These are phyloP conservation scores for Eupristina koningsbergeri DNA, from an alignment of 1,140 invertebrate species.

Conservation along the genomic window DNA sequence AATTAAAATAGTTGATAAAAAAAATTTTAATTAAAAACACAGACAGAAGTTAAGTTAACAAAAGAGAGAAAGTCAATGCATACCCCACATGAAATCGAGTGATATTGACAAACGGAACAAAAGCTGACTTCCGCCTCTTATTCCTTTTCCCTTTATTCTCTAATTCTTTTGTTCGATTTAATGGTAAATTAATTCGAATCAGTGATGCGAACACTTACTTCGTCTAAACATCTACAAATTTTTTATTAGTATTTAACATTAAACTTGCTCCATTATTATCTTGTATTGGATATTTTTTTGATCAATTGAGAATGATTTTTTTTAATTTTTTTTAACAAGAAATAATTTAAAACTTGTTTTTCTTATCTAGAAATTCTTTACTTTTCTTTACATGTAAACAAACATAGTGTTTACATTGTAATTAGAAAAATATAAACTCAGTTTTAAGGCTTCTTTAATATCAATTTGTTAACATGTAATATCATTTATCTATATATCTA, in stretches of 20 bases:
- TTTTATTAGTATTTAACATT: conserved; percentile 25
- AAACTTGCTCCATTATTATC: background rate
- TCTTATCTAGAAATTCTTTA: background rate
- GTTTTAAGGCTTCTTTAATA: too few species aligned
- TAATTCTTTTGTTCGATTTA: conserved; percentile 43
- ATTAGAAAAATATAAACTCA: too few species aligned
- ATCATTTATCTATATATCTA: too few species aligned
- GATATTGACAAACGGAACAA: conserved; percentile 30
- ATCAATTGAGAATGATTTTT: background rate
- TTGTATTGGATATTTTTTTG: background rate
- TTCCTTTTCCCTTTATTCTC: background rate
- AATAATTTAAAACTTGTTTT: background rate
- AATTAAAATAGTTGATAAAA: conserved; percentile 38
- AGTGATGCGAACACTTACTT: background rate
- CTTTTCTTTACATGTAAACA: too few species aligned
- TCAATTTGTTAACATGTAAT: too few species aligned
- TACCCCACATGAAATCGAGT: background rate
- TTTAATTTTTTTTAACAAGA: background rate
- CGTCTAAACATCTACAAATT: conserved; percentile 36
- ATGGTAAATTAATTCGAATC: conserved; percentile 45
- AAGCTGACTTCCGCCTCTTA: background rate
- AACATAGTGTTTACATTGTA: too few species aligned
- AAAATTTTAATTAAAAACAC: background rate
- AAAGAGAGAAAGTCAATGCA: conserved; percentile 31
- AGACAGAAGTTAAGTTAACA: conserved; percentile 6